phyloP scores from a whole-genome alignment of 2,797 vertebrate species.

The Molossus molossus region DNA sequence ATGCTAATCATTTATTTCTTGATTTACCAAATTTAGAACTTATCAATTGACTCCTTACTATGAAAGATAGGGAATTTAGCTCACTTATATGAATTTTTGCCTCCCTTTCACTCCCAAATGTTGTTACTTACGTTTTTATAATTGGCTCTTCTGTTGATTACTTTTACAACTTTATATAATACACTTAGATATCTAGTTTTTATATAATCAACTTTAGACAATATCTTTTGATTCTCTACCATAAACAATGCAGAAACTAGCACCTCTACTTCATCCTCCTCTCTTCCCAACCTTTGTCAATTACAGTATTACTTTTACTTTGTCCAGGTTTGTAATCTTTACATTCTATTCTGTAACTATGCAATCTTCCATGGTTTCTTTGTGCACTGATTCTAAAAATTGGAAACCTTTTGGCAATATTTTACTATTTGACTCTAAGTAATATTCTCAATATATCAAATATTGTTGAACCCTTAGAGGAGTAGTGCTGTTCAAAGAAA shows the following conservation, averaged over 20 bases:
- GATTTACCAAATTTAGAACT: slow-evolving; percentile 60
- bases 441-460: slow-evolving; percentile 26
- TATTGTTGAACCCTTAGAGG: neutral
- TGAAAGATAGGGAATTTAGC: slow-evolving; percentile 49
- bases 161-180: slow-evolving; percentile 32
- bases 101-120: neutral
- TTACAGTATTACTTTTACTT: neutral
- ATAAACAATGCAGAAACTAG: neutral
- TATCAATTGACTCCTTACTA: slow-evolving; percentile 22
- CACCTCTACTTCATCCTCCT: neutral
- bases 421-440: slow-evolving; percentile 48
- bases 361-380: slow-evolving; percentile 20
- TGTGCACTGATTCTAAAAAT: slow-evolving; percentile 48
- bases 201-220: slow-evolving; percentile 28
- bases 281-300: slow-evolving; percentile 12
- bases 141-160: neutral
- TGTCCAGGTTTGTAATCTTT: neutral
- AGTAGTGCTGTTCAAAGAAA: neutral
- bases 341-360: slow-evolving; percentile 19
- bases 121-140: slow-evolving; percentile 49
- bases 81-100: slow-evolving; percentile 14
- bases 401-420: slow-evolving; percentile 23
- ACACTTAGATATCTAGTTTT: neutral
- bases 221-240: neutral
- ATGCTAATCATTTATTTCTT: slow-evolving; percentile 49